These are phyloP conservation scores for Dolichomitus sp. DNA, from an alignment of 2,888 invertebrate species.

Conservation along the genomic window DNA sequence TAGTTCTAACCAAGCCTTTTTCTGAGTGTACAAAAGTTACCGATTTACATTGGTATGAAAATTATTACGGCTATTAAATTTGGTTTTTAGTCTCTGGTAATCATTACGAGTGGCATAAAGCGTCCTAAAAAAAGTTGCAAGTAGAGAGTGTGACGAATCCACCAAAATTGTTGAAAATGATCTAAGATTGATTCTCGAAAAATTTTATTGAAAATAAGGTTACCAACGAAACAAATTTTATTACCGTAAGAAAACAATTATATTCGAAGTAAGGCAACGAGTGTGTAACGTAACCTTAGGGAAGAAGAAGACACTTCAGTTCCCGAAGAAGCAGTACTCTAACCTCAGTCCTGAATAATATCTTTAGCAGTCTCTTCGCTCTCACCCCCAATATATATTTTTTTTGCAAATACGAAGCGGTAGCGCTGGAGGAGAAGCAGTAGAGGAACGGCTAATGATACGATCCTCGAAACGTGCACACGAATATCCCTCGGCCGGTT, in stretches of 20 bases:
- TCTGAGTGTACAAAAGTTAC: no score
- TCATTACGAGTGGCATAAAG: no score
- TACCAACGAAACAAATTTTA: no score
- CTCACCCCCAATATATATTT: not conserved
- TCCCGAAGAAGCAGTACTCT: not conserved
- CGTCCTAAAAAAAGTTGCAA: no score
- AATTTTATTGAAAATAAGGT: no score
- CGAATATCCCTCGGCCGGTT: conserved; percentile 70
- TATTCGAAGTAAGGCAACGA: not conserved
- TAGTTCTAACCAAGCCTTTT: no score
- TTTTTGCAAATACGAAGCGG: conserved; percentile 18
- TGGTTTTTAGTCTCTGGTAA: no score
- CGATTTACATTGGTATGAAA: no score
- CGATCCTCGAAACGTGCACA: conserved; percentile 69
- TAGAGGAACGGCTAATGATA: conserved; percentile 63
- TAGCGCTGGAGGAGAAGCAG: not conserved
- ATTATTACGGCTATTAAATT: no score
- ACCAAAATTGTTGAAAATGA: no score
- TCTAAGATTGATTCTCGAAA: no score
- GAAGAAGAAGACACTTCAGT: not conserved
- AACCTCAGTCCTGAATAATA: not conserved
- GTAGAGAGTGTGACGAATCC: no score
- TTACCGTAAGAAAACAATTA: not conserved
- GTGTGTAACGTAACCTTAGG: not conserved
- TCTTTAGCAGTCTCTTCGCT: not conserved